phyloP scores from a whole-genome alignment of 2,113 vertebrate genomes.

The Athene cunicularia region DNA sequence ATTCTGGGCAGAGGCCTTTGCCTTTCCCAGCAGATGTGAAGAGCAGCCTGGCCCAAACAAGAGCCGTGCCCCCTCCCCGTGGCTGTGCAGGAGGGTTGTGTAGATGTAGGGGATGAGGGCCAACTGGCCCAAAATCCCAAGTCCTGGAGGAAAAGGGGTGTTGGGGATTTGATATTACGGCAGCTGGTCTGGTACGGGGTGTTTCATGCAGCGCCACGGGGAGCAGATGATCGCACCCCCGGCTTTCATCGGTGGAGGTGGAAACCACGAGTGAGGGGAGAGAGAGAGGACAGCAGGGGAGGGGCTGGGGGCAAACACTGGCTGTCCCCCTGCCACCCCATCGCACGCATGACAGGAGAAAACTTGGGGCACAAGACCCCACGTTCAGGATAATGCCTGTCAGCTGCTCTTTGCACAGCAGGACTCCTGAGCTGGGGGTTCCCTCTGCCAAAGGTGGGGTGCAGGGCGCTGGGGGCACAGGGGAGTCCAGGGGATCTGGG shows the following conservation, averaged over 20 bases:
- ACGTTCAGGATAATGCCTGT: too few relatives aligned
- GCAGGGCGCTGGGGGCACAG: neutral
- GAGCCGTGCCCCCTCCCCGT: accelerated
- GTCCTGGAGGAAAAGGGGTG: neutral
- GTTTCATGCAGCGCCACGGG: neutral
- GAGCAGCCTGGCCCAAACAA: neutral
- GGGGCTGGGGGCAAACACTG: too few relatives aligned
- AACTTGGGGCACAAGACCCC: neutral
- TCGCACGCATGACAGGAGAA: too few relatives aligned
- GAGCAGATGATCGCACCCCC: neutral
- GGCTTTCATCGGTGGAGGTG: neutral
- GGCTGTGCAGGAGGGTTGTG: neutral
- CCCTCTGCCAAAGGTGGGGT: neutral
- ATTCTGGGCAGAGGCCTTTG: neutral
- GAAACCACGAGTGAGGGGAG: neutral
- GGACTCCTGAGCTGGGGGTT: neutral
- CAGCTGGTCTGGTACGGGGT: too few relatives aligned
- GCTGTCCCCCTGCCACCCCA: neutral
- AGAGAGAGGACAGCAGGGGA: neutral
- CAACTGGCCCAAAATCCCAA: neutral
- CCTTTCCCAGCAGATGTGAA: neutral
- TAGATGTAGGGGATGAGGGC: neutral
- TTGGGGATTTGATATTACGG: neutral
- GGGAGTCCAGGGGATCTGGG: neutral
- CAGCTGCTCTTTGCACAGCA: neutral